These are phyloP conservation scores for Ashinkailepas kermadecensis DNA, from an alignment of 2,888 invertebrate genomes.

Conservation along the genomic window DNA sequence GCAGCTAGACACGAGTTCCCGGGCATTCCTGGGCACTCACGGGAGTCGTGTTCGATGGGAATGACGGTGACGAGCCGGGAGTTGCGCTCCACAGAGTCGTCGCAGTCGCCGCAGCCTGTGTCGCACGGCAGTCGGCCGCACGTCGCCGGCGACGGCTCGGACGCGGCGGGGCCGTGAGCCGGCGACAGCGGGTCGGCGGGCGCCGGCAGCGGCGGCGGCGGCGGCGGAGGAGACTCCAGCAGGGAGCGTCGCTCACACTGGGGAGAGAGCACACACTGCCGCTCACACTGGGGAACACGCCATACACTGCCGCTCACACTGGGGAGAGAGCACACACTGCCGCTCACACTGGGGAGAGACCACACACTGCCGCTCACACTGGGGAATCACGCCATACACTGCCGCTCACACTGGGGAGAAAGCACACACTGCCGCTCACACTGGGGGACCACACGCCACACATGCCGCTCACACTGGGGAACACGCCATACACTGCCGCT, in stretches of 20 bases:
- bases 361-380: too few species aligned
- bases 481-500: too few species aligned
- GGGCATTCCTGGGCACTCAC: neutral
- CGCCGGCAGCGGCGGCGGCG: neutral
- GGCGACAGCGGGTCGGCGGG: neutral
- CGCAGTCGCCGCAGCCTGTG: neutral
- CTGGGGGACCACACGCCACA: too few species aligned
- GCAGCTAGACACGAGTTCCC: too few species aligned
- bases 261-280: neutral
- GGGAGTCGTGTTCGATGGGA: neutral
- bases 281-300: too few species aligned
- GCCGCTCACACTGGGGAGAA: too few species aligned
- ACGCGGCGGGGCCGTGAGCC: neutral
- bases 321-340: too few species aligned
- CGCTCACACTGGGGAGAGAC: too few species aligned
- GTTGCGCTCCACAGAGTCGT: neutral
- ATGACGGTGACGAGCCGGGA: slow-evolving; percentile 6
- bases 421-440: too few species aligned
- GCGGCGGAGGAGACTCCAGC: neutral
- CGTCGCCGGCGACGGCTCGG: neutral
- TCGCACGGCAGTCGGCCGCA: neutral
- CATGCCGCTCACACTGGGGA: too few species aligned
- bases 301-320: too few species aligned
- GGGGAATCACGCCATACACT: too few species aligned
- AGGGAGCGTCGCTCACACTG: slow-evolving; percentile 10